Base-by-base conservation (phyloP, 2,888 invertebrate species). In the Beris chalybata region DNA sequence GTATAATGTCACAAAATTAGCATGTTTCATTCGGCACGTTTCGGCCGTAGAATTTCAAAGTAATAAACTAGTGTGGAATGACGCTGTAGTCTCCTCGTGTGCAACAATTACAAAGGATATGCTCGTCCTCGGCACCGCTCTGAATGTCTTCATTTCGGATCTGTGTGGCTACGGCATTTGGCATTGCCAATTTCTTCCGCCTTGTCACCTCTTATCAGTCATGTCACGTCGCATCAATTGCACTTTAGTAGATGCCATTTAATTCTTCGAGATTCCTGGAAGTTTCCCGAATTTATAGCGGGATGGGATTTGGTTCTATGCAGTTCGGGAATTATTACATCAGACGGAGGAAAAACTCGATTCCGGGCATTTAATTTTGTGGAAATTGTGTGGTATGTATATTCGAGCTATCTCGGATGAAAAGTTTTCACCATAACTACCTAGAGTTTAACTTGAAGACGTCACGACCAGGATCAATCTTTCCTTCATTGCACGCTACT, bases 21-120 rank as follows among this genome's bases (percentile, higher is more conserved):
- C 61, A 61, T 61, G 52, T 61, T 38, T 61, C 61, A 61, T 50
- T 61, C 50, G 29, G 52, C 61, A 61, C 61, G 61, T 61, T 52
- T 52, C 50, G 12, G 43, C 61, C 50, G 32, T 61, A 61, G 61
- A 32, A 47, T 50, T 50, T 50, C 61, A 61, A 61, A 61, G 38
- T 38, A 38, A 2, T 38, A 3, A 38, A 38, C 7, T 61, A 61
- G 61, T 30, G 29, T 38, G 32, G 38, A 61, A 50, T 38, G 52
- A 50, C 38, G 9, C 38, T 22, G 9, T 9, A 38, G 38, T 38
- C 22, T 38, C 52, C 61, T 12, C 50, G 50, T 61, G 38, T 61
- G 50, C 61, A 61, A 61, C 61, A 61, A 61, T 61, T 61, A 38
- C 58, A 9, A 38, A 38, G 5, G 38, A 9, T 38, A 38, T 22